These are phyloP conservation scores for Acomys russatus DNA, from an alignment of 2,797 vertebrate species.

Conservation along the genomic window DNA sequence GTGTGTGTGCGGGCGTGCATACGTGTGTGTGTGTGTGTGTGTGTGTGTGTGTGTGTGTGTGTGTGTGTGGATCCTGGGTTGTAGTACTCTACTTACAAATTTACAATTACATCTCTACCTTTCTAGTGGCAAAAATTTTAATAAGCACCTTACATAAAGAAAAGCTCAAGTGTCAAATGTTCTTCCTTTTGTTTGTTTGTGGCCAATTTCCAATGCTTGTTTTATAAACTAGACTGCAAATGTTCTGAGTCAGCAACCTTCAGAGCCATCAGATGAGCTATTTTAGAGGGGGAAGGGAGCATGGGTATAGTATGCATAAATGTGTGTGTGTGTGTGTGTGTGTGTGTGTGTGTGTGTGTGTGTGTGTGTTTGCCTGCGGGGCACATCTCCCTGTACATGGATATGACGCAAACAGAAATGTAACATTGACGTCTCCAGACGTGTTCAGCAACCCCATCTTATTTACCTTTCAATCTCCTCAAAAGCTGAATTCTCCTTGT, in stretches of 20 bases:
- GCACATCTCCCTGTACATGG: background rate
- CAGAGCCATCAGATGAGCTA: background rate
- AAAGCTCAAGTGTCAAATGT: background rate
- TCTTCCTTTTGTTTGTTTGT: conserved; percentile 25
- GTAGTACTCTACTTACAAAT: background rate
- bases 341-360: background rate
- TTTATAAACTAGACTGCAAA: conserved; percentile 18
- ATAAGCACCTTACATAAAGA: background rate
- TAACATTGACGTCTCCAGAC: background rate
- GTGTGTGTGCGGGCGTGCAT: too few relatives aligned
- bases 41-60: too few relatives aligned
- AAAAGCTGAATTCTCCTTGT: background rate
- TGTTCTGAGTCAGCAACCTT: conserved; percentile 32
- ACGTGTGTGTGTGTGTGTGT: too few relatives aligned
- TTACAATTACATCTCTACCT: background rate
- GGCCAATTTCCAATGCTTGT: conserved; percentile 14
- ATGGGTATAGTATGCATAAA: background rate
- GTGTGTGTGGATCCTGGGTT: background rate
- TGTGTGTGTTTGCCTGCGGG: background rate
- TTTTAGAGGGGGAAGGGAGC: background rate
- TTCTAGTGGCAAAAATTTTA: conserved; percentile 7
- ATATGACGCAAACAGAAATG: background rate
- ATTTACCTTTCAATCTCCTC: background rate
- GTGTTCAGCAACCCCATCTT: background rate
- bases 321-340: background rate